Conservation (phyloP, 1,140 invertebrate genomes). For the Colletes latitarsis region DNA sequence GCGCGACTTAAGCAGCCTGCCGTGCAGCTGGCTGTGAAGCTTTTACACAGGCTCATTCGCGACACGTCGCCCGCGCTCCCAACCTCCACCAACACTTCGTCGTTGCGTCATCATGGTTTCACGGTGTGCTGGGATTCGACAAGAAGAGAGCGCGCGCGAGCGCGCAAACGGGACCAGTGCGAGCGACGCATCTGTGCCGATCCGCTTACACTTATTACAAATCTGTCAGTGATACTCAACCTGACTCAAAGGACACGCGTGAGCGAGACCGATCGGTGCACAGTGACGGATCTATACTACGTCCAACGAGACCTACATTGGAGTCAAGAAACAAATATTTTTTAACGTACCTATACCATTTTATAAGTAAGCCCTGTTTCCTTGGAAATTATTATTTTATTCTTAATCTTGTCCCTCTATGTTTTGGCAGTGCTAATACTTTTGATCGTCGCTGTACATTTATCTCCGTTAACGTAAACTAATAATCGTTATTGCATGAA, state of each 20-base stretch:
- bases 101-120: constrained; percentile 71
- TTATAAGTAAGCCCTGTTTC: too few species aligned
- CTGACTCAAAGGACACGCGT: neutral
- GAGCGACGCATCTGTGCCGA: constrained; percentile 69
- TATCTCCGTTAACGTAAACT: neutral
- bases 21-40: constrained; percentile 54
- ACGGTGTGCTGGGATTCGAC: constrained; percentile 66
- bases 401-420: too few species aligned
- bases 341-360: too few species aligned
- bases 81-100: constrained; percentile 61
- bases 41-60: constrained; percentile 59
- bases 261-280: neutral
- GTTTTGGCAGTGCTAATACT: neutral
- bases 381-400: too few species aligned
- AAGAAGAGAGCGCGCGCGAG: constrained; percentile 40
- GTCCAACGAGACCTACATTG: too few species aligned
- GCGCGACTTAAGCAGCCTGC: constrained; percentile 56
- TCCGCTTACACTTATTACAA: constrained; percentile 66
- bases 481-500: neutral
- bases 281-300: too few species aligned
- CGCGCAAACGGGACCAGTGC: constrained; percentile 47
- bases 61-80: constrained; percentile 58
- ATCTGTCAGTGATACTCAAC: constrained; percentile 68
- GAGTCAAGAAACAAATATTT: too few species aligned
- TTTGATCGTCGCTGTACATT: neutral